These are phyloP conservation scores for Dexiosoma caninum DNA, from an alignment of 2,888 invertebrate genomes.

Conservation along the genomic window DNA sequence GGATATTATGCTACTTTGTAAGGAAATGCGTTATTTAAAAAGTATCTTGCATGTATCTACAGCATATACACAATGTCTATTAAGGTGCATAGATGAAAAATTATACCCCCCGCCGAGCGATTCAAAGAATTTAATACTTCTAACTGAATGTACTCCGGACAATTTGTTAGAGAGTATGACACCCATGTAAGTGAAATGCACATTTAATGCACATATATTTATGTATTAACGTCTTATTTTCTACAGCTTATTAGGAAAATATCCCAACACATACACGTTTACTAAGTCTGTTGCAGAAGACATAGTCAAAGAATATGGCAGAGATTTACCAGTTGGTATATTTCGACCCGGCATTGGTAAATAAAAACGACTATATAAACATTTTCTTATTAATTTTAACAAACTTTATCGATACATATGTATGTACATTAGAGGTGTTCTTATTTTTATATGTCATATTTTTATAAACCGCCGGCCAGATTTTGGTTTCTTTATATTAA, in stretches of 20 bases:
- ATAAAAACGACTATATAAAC: neutral
- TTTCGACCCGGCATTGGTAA: slow-evolving; percentile 91
- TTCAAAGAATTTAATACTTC: slow-evolving; percentile 78
- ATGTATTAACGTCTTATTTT: neutral
- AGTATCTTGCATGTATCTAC: slow-evolving; percentile 81
- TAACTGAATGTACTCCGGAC: slow-evolving; percentile 79
- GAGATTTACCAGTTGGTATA: slow-evolving; percentile 87
- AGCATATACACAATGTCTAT: slow-evolving; percentile 80
- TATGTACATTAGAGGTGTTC: no score
- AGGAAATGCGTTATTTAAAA: slow-evolving; percentile 80
- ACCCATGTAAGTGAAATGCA: slow-evolving; percentile 76
- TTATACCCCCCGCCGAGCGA: slow-evolving; percentile 80
- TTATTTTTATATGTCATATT: no score
- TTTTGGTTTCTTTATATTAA: no score
- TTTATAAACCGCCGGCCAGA: no score
- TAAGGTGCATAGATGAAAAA: slow-evolving; percentile 79
- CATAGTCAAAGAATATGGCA: slow-evolving; percentile 82
- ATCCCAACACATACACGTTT: slow-evolving; percentile 94
- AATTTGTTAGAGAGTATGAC: slow-evolving; percentile 80
- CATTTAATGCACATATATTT: neutral
- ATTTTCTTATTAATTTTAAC: no score
- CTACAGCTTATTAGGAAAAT: slow-evolving; percentile 82
- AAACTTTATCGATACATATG: no score
- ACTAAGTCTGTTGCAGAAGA: slow-evolving; percentile 94
- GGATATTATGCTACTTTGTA: slow-evolving; percentile 82